Percentiles rank a stretch among this genome's conserved stretches.
Conservation (phyloP, 2,797 vertebrate genomes). For the Trematomus bernacchii region DNA sequence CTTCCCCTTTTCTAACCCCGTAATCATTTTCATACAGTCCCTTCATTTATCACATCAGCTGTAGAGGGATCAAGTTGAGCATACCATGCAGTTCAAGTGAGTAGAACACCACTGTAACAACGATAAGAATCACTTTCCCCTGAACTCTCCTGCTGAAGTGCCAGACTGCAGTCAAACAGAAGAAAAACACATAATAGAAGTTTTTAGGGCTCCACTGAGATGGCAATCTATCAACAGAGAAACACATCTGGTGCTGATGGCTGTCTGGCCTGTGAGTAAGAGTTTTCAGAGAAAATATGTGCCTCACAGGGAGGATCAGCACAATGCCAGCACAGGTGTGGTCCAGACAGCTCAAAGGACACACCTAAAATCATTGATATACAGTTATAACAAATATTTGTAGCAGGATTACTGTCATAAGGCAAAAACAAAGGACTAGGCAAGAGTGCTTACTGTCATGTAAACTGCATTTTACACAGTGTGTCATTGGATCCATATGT, state of each 20-base stretch:
- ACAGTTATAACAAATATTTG: background rate
- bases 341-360: background rate
- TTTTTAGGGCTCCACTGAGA: conserved; percentile 22
- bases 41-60: background rate
- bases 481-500: background rate
- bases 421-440: background rate
- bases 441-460: background rate
- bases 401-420: background rate
- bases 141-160: conserved; percentile 1
- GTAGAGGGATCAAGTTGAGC: background rate
- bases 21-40: background rate
- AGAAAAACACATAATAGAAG: conserved; percentile 18
- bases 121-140: background rate
- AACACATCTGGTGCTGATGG: conserved; percentile 56
- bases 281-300: conserved; percentile 25
- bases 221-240: conserved; percentile 41
- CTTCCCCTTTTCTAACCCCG: background rate
- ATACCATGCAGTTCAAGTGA: background rate
- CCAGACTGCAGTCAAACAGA: conserved; percentile 14
- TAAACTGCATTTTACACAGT: background rate
- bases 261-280: conserved; percentile 12
- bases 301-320: conserved; percentile 25
- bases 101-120: background rate
- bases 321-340: conserved; percentile 23
- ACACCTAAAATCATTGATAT: background rate